Evolutionary conservation across 2,113 vertebrate species (phyloP), one percentile per base, ranked within the genome.

Genomic region (Crotalus horridus): DNA sequence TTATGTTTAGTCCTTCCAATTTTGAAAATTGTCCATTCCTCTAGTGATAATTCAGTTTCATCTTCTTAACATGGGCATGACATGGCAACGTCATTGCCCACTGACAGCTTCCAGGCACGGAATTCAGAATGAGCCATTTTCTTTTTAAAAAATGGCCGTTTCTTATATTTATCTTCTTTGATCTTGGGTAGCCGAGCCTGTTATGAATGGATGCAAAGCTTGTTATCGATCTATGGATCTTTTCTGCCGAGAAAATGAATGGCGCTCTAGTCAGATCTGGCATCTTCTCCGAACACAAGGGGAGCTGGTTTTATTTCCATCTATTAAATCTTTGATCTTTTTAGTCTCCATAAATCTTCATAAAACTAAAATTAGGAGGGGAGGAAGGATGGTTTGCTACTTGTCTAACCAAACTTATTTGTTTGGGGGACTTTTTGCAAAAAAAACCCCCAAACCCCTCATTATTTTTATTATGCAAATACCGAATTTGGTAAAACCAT

Each of bases 141-240:
- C 64, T 89, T 89, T 51, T 91, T 61, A 12, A 69, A 58, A 94
- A 95, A 95, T 94, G 51, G 15, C 48, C 85, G n/a, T 90, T 93
- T 94, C 90, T 90, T 81, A 0, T 93, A 88, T 95, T 94, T 95
- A 61, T 96, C 89, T 89, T 0, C 74, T 7, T 51, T 92, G 90
- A 10, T 91, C 56, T 94, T 59, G 29, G 89, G 94, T 69, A 51
- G 90, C 54, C 8, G 89, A 93, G 64, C 0, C 2, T 1, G 33
- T 95, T 95, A 96, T 94, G 95, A 96, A 96, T 93, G 95, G 89
- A 88, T 48, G 69, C 89, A 61, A 39, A 17, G 7, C 89, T 94
- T 91, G 61, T 88, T 95, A 95, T 94, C 95, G 86, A 86, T 87
- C 59, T 33, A 59, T 1, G 0, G 93, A 96, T 95, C 90, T 95